These are phyloP conservation scores for Pangasius larnaudii DNA, from an alignment of 2,797 vertebrate genomes.

Conservation along the genomic window DNA sequence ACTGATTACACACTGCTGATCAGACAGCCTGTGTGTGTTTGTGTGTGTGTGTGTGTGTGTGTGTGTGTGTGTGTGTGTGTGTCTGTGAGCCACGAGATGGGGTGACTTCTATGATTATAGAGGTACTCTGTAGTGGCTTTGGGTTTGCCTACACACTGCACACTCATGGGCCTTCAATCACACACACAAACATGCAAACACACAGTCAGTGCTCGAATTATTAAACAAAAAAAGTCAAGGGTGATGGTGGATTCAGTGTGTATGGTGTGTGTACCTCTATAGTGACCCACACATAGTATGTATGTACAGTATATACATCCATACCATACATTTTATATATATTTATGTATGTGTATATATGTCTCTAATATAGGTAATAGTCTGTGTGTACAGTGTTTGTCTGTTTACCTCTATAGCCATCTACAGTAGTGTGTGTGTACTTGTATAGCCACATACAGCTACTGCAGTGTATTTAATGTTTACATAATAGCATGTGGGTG, in stretches of 20 bases:
- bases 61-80: not conserved
- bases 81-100: not conserved
- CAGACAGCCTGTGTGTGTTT: not conserved
- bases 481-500: too few species aligned
- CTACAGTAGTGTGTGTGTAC: constrained; percentile 56
- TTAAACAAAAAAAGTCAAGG: too few species aligned
- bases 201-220: too few species aligned
- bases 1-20: not conserved
- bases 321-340: not conserved
- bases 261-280: not conserved
- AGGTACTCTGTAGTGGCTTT: not conserved
- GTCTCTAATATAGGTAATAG: not conserved
- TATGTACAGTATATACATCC: not conserved
- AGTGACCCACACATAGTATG: not conserved
- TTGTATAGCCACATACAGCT: too few species aligned
- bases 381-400: not conserved
- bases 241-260: too few species aligned
- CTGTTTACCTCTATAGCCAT: constrained; percentile 75
- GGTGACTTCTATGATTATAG: not conserved
- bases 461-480: too few species aligned
- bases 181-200: not conserved
- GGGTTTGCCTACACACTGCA: not conserved
- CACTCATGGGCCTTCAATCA: too few species aligned
- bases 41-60: constrained; percentile 1
- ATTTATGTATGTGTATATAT: not conserved